Evolutionary conservation across 2,888 invertebrate genomes (phyloP).

Genomic region (Teinopalpus imperialis): DNA sequence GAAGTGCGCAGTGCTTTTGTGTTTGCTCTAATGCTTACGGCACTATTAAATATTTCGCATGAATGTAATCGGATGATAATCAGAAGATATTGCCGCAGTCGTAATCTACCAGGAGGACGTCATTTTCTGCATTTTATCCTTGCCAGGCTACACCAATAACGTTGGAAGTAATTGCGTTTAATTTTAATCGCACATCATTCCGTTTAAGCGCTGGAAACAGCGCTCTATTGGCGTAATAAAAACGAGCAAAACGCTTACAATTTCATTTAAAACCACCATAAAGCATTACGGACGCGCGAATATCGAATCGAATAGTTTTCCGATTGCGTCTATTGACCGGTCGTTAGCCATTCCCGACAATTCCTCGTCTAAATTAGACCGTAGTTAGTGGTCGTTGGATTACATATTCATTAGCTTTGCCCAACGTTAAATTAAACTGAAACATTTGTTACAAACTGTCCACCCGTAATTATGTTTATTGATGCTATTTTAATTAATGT

Average conservation of each 20-base stretch:
- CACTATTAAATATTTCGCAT: no score
- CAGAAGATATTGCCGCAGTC: no score
- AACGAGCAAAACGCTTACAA: conserved; percentile 19
- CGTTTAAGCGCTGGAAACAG: conserved; percentile 4
- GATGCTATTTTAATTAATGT: conserved; percentile 15
- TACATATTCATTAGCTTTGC: conserved; percentile 46
- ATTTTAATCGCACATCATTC: conserved; percentile 11
- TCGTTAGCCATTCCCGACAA: conserved; percentile 19
- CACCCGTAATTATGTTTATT: conserved; percentile 23
- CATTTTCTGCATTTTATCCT: no score
- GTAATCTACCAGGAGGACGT: no score
- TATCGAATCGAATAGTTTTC: conserved; percentile 22
- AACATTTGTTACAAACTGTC: conserved; percentile 41
- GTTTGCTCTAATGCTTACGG: no score
- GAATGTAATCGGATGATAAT: no score
- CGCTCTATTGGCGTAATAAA: conserved; percentile 13
- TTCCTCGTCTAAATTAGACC: conserved; percentile 21
- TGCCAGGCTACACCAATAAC: no score
- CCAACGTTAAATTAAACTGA: conserved; percentile 44
- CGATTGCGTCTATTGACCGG: conserved; percentile 22
- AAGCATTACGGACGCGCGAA: conserved; percentile 16
- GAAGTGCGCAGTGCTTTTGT: no score
- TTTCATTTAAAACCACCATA: conserved; percentile 20
- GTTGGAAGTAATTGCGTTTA: neutral
- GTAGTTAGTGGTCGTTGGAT: conserved; percentile 32